Evolutionary conservation across 2,888 invertebrate genomes (phyloP), one percentile per base, ranked within the genome.

Genomic region (Drosophila borealis): DNA sequence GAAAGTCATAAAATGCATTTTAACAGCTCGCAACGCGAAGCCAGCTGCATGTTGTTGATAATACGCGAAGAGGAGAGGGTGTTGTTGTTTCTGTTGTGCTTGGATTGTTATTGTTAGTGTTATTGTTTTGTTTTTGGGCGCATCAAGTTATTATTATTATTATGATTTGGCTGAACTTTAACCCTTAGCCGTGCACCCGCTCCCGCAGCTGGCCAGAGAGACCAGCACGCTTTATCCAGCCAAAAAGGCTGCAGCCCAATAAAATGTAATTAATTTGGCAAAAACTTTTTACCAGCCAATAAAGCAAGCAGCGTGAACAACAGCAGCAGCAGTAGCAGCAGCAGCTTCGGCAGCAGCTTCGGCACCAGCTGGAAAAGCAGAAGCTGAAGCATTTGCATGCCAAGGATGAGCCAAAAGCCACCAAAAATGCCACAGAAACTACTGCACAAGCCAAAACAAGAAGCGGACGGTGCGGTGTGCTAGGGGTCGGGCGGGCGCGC

Each of bases 181-280:
- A 65, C 56, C 69, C 68, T 41, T 39, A 25, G 14, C 39, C 49
- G 56, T 25, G 41, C 42, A 42, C 25, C 17, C 17, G n/a, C 66
- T 41, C 14, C 5, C 14, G 36, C 41, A 19, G 54, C 17, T 14
- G 48, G 21, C 19, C 29, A 50, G 29, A 29, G 29, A 8, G n/a
- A 14, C 14, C 34, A 41, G 34, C 25, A 49, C 36, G 62, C 62
- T 59, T 48, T 21, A 53, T 19, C 17, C 34, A 41, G 51, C 49
- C 56, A 54, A 59, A 59, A 54, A 17, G 41, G 62, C 49, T 60
- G 72, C 61, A 77, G 67, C 67, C 85, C 81, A 83, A 84, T 84
- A 85, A 88, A 85, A 88, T 85, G 83, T 88, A 86, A 85, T 85
- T 86, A 88, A 85, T 85, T 83, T 85, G 85, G 62, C 42, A 44